Percentiles rank a stretch among this genome's conserved stretches.
Conservation (phyloP, 2,797 vertebrate species). For the Oreonectes daqikongensis region DNA sequence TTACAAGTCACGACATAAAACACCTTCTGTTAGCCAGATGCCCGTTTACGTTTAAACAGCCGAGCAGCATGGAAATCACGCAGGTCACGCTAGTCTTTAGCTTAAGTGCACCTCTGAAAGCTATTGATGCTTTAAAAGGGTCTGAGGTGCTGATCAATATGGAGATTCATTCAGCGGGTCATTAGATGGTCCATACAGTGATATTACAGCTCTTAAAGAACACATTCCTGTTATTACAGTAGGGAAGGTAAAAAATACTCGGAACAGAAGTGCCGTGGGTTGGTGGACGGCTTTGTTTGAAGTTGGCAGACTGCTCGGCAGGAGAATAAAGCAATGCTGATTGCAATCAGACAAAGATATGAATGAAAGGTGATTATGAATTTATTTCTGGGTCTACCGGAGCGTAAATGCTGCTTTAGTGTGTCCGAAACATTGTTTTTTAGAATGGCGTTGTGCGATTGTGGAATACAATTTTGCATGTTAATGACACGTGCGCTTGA, state of each 20-base stretch:
- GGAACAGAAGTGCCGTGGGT: constrained; percentile 36
- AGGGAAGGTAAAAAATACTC: neutral
- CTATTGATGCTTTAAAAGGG: constrained; percentile 80
- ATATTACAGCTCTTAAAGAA: constrained; percentile 43
- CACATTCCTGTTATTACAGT: neutral
- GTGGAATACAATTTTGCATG: neutral
- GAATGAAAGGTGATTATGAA: constrained; percentile 66
- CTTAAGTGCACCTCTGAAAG: constrained; percentile 77
- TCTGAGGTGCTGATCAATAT: constrained; percentile 69
- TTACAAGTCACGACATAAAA: constrained; percentile 8
- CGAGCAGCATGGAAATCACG: neutral
- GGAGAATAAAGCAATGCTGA: constrained; percentile 58
- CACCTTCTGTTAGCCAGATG: constrained; percentile 43
- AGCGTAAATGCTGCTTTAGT: constrained; percentile 32
- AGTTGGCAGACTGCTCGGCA: constrained; percentile 61
- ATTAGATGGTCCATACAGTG: constrained; percentile 54
- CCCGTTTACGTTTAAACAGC: constrained; percentile 11
- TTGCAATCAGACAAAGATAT: constrained; percentile 72
- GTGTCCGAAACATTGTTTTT: constrained; percentile 21
- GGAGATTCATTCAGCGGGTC: constrained; percentile 64
- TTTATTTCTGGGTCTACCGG: constrained; percentile 45
- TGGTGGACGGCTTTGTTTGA: constrained; percentile 31
- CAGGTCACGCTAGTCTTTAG: constrained; percentile 58
- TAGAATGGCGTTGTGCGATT: neutral
- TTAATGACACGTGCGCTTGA: neutral